Evolutionary conservation across 1,140 invertebrate species (phyloP).

Genomic region (Drosophila biarmipes): DNA sequence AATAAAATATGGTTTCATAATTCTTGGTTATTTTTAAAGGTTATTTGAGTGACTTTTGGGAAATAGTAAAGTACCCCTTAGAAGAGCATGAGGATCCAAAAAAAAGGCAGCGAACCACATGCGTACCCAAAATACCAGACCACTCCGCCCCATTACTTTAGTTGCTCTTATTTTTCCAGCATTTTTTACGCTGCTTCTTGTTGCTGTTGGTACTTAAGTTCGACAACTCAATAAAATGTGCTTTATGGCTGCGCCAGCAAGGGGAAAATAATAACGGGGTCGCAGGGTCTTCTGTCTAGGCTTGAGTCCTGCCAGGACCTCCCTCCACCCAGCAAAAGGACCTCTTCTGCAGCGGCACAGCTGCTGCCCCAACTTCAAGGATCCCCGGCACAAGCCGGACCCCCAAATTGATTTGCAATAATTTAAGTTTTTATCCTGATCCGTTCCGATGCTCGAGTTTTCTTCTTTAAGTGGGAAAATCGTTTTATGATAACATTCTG

Average conservation of each 20-base stretch:
- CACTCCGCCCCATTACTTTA: conserved; percentile 33
- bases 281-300: conserved; percentile 43
- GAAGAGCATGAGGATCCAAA: neutral
- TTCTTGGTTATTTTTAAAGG: no score
- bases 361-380: conserved; percentile 36
- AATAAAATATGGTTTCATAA: no score
- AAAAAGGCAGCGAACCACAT: conserved; percentile 33
- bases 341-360: conserved; percentile 24
- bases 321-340: neutral
- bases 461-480: conserved; percentile 72
- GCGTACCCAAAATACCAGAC: conserved; percentile 34
- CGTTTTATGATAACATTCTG: conserved; percentile 76
- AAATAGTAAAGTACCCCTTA: neutral
- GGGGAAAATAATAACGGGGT: conserved; percentile 54
- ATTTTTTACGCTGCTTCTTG: conserved; percentile 25
- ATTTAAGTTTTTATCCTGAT: conserved; percentile 67
- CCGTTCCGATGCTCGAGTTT: conserved; percentile 13
- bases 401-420: conserved; percentile 82
- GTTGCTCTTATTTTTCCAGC: conserved; percentile 16
- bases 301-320: conserved; percentile 3
- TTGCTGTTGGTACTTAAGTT: conserved; percentile 78
- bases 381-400: neutral
- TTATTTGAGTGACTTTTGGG: no score
- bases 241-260: conserved; percentile 71
- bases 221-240: conserved; percentile 84